Base-by-base conservation (phyloP, 2,888 invertebrate genomes). In the Spodoptera exigua region DNA sequence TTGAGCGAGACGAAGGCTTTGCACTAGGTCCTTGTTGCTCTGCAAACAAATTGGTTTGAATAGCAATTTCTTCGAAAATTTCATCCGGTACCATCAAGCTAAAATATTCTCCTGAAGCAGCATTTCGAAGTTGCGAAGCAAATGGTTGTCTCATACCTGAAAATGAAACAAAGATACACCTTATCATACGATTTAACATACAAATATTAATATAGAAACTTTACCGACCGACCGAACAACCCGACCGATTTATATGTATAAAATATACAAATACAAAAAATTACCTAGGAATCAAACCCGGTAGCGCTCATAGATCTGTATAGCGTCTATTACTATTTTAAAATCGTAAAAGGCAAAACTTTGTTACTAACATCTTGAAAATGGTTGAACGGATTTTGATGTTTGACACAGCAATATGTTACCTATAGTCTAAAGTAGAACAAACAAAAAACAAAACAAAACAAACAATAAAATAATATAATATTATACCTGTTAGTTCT, bases 11-110 rank as follows among this genome's bases (percentile, higher is more conserved):
- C 36, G 39, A 52, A 39, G 64, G 67, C 27, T 60, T 71, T 41
- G 21, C 3, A 34, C 49, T 58, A n/a, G n/a, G n/a, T 52, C 36
- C 32, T 37, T 32, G 37, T 62, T 61, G 66, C 18, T 44, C 34
- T 17, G 72, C 69, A 52, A 63, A 70, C 14, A 59, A 41, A 43
- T 70, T 73, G 11, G 72, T 64, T 58, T 73, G 56, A 3, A 43
- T 18, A 11, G 51, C 51, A 37, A 51, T 51, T 32, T 51, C 40
- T 18, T 14, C 58, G 40, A 49, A 49, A 27, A 49, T 32, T 32
- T 49, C 27, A 18, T 49, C 32, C 32, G 49, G 53, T 18, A 61
- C 66, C 36, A 70, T 39, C n/a, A 70, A 40, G 10, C 13, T 52
- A 34, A 41, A 60, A 59, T 56, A 67, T 40, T 48, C 49, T 45